Evolutionary conservation across 2,113 vertebrate species (phyloP).

Genomic region (Solea solea): DNA sequence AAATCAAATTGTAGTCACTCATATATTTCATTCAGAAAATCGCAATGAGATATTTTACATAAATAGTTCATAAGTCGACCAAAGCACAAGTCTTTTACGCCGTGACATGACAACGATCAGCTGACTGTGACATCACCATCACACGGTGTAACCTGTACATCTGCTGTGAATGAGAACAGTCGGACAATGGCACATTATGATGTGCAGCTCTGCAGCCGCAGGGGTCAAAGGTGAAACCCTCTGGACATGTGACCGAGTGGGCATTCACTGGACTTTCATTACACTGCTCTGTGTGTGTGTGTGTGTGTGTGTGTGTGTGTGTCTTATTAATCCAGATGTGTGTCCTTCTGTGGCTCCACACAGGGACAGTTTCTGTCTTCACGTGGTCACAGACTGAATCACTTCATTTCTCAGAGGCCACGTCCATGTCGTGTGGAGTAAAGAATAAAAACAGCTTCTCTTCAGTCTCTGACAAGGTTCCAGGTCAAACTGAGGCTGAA

Average conservation of each 20-base stretch:
- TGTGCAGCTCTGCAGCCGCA: background rate
- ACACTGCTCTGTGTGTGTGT: constrained; percentile 4
- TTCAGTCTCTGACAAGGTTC: no score
- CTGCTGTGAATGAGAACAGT: constrained; percentile 20
- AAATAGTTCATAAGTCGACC: no score
- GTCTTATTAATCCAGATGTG: background rate
- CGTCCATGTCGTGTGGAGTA: no score
- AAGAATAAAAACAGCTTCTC: no score
- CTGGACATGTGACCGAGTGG: constrained; percentile 59
- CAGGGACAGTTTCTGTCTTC: background rate
- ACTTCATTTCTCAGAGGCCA: background rate
- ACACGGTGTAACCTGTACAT: background rate
- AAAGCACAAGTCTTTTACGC: no score
- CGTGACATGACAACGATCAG: background rate
- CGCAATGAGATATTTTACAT: no score
- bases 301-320: background rate
- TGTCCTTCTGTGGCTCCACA: background rate
- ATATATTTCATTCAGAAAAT: no score
- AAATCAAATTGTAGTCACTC: no score
- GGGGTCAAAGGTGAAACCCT: constrained; percentile 33
- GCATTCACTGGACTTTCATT: constrained; percentile 23
- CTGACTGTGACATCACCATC: background rate
- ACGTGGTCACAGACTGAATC: background rate
- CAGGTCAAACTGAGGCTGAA: no score
- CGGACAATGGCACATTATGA: constrained; percentile 64